Base-by-base conservation (phyloP, 2,113 vertebrate species). In the Seriola aureovittata region DNA sequence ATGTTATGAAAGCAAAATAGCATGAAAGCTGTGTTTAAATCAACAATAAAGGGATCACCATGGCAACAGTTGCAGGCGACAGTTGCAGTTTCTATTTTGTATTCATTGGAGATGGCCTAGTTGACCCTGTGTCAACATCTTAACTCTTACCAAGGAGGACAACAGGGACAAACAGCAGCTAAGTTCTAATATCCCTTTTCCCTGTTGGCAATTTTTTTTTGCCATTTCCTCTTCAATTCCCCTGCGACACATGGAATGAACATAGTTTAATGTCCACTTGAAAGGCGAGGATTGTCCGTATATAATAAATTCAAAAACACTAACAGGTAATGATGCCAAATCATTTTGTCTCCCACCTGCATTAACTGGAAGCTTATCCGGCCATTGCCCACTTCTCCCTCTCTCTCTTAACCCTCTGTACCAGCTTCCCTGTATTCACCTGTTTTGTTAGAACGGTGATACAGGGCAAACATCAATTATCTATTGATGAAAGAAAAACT, bases 401-500 rank as follows among this genome's bases (percentile, higher is more conserved):
- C 54, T 32, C 3, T 36, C 38, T 42, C 12, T 84, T 68, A 23
- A 46, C 66, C 74, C 48, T 52, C 60, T 14, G 42, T 25, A 29
- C 54, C 54, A 64, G 1, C 52, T 40, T 65, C 60, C 14, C n/a
- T 65, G 34, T 63, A 23, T 71, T 69, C 63, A 82, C 63, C 62
- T 71, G 74, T 58, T 77, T 75, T 65, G 68, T 75, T 78, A 59
- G 48, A 78, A 66, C 40, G 54, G 40, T 25, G 42, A 68, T 83
- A 63, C 38, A 32, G 52, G 59, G 59, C 69, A 75, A 85, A 80
- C 83, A 86, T 91, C 86, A 91, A 84, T 92, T 90, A 88, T 84
- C 70, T 90, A 88, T 91, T 90, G 91, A 91, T 84, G 80, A 89
- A 89, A 89, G 75, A 75, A 87, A 89, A 89, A 80, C 74, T 81